Conservation (phyloP, 1,140 invertebrate genomes). For the Phthorimaea operculella region DNA sequence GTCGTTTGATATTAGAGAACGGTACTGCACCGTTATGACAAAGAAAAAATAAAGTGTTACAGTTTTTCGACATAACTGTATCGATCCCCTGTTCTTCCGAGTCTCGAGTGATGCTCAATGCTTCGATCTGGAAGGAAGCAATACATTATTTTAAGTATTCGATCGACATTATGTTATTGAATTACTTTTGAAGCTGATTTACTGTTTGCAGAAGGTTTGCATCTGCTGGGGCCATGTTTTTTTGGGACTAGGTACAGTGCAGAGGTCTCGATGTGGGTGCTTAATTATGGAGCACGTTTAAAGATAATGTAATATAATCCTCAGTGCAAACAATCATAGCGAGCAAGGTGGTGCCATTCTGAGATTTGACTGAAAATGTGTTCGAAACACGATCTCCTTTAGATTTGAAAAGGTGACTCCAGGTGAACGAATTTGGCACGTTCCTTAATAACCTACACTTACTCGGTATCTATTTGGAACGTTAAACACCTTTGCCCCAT, state of each 20-base stretch:
- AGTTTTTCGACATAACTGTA: conserved; percentile 64
- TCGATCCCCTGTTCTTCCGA: conserved; percentile 35
- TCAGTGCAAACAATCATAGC: conserved; percentile 49
- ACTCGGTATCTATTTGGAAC: conserved; percentile 18
- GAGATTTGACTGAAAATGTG: conserved; percentile 32
- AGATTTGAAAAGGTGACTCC: conserved; percentile 27
- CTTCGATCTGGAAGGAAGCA: conserved; percentile 64
- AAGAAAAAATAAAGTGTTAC: conserved; percentile 58
- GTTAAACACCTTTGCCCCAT: conserved; percentile 30
- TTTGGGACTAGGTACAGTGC: conserved; percentile 30
- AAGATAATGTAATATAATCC: conserved; percentile 66
- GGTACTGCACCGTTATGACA: conserved; percentile 54
- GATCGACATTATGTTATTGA: conserved; percentile 65
- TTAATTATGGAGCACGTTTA: conserved; percentile 60
- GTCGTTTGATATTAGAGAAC: conserved; percentile 42
- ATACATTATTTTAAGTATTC: conserved; percentile 54
- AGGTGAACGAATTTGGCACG: conserved; percentile 55
- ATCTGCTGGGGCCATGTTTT: conserved; percentile 54
- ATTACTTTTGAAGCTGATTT: conserved; percentile 62
- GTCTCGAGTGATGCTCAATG: conserved; percentile 25
- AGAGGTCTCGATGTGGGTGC: conserved; percentile 52
- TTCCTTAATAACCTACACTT: conserved; percentile 31
- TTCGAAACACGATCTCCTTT: conserved; percentile 31
- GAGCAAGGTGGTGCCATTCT: conserved; percentile 47
- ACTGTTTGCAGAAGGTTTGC: conserved; percentile 48